phyloP scores from a whole-genome alignment of 2,888 invertebrate species.

The Meta bourneti region DNA sequence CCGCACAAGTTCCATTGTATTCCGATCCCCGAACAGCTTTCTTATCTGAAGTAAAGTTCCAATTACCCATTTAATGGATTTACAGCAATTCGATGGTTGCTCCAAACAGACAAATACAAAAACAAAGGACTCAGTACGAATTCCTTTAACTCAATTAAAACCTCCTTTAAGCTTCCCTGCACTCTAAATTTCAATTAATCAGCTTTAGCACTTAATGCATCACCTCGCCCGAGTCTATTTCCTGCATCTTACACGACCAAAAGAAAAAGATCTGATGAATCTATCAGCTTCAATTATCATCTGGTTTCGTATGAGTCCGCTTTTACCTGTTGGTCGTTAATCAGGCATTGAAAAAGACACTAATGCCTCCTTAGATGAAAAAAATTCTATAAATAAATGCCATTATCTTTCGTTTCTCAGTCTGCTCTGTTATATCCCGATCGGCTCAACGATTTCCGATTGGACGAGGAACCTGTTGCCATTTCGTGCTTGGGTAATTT shows the following conservation, averaged over 20 bases:
- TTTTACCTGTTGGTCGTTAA: not conserved
- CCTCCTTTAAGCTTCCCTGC: not conserved
- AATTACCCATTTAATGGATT: no score
- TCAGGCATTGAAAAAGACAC: not conserved
- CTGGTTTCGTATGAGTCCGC: slow-evolving; percentile 15
- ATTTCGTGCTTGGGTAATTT: slow-evolving; percentile 18
- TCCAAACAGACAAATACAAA: not conserved
- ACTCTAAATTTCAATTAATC: slow-evolving; percentile 25
- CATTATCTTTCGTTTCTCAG: not conserved
- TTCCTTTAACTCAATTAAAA: not conserved
- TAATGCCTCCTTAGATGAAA: not conserved
- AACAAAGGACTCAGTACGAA: not conserved
- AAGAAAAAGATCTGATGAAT: not conserved
- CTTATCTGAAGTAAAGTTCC: no score
- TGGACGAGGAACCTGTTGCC: slow-evolving; percentile 44
- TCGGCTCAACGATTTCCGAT: slow-evolving; percentile 10
- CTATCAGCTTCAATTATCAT: slow-evolving; percentile 12
- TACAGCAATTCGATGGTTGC: not conserved
- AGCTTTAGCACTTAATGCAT: not conserved
- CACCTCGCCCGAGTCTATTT: not conserved
- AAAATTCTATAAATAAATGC: slow-evolving; percentile 27
- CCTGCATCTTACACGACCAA: not conserved
- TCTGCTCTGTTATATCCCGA: not conserved
- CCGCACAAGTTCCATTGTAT: no score
- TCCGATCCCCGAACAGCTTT: no score